Percentiles rank a stretch among this genome's conserved stretches.
These are phyloP conservation scores for Morpho helenor DNA, from an alignment of 2,888 invertebrate species.

Conservation along the genomic window DNA sequence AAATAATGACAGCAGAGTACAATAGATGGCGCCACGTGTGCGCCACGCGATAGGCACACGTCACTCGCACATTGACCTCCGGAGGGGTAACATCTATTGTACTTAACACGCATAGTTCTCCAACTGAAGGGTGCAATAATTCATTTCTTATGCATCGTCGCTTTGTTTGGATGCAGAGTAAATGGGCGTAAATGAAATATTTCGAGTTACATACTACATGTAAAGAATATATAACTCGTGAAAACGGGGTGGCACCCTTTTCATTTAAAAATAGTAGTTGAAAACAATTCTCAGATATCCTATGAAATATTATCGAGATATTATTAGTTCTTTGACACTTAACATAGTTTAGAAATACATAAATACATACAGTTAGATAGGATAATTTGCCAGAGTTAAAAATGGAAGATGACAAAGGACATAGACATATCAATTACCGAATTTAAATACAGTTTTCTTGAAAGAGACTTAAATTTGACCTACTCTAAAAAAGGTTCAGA, in stretches of 20 bases:
- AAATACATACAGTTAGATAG: too few species aligned
- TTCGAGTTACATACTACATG: neutral
- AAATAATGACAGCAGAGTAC: constrained; percentile 33
- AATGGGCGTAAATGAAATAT: constrained; percentile 19
- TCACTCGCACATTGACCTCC: constrained; percentile 48
- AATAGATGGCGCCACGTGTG: constrained; percentile 58
- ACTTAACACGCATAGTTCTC: constrained; percentile 33
- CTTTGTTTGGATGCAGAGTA: constrained; percentile 10
- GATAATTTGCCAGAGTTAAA: too few species aligned
- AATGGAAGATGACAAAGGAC: too few species aligned
- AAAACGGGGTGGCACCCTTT: constrained; percentile 2
- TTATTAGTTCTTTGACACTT: too few species aligned
- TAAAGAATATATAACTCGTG: neutral
- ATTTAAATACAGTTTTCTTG: too few species aligned
- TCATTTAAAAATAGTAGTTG: neutral
- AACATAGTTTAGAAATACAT: too few species aligned
- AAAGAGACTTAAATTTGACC: too few species aligned
- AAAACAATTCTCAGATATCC: too few species aligned
- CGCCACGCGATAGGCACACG: constrained; percentile 53
- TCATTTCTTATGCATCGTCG: constrained; percentile 16
- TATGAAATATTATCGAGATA: too few species aligned
- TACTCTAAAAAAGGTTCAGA: too few species aligned
- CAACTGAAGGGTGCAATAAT: constrained; percentile 23
- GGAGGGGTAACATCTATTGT: constrained; percentile 48
- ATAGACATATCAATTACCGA: too few species aligned